Base-by-base conservation (phyloP, 2,797 vertebrate genomes). In the Sciurus carolinensis region DNA sequence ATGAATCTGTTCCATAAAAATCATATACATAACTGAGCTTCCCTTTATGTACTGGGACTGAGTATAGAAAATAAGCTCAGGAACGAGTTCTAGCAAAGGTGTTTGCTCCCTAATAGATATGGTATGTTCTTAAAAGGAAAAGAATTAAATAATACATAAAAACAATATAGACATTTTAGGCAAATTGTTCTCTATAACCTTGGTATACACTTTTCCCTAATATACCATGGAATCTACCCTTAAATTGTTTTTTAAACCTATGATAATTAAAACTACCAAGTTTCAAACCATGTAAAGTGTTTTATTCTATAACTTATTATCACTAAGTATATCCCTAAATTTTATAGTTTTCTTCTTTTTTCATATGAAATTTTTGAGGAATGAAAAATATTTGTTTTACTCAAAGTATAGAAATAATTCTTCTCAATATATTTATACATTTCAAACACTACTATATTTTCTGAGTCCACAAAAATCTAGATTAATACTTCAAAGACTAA, bases 401-500 rank as follows among this genome's bases (percentile, higher is more conserved):
- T 66, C 33, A 44, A 82, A 80, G 3, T 44, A 66, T 66, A 88
- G 44, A 64, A 73, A 69, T 69, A 87, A 66, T 42, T 42, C 12
- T 30, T 26, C 57, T 11, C 13, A 75, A 69, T 59, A 59, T 82
- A 39, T 57, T 36, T n/a, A 73, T 59, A 36, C 76, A 39, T 50
- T 76, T 73, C 62, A 90, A 67, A 69, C 50, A 83, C 47, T 73
- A 50, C 24, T 44, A 24, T 83, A 59, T 84, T 76, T 85, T 20
- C 71, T 20, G 36, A 84, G 18, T 33, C 26, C 26, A 57, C 9
- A 50, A 57, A 44, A 67, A 71, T 7, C 26, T 76, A 59, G 66
- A 85, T 82, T 82, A 54, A 54, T 75, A 75, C 28, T 82, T 90
- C n/a, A 69, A 90, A 90, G 86, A 39, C 39, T 59, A 39, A 89